Percentiles rank a stretch among this genome's conserved stretches.
These are phyloP conservation scores for Germaria angustata DNA, from an alignment of 2,888 invertebrate genomes.

Conservation along the genomic window DNA sequence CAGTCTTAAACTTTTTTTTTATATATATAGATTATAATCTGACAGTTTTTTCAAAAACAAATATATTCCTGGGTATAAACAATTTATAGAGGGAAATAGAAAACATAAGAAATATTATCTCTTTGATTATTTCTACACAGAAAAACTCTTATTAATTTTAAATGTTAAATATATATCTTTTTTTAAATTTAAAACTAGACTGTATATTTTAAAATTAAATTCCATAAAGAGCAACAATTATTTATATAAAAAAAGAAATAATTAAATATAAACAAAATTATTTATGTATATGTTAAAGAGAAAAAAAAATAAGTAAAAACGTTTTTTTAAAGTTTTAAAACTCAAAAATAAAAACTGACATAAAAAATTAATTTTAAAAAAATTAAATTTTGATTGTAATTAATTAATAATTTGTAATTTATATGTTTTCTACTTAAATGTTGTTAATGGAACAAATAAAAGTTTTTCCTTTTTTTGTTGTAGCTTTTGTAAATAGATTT, in stretches of 20 bases:
- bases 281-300: not conserved
- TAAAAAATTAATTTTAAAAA: not conserved
- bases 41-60: too few relatives aligned
- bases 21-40: too few relatives aligned
- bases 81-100: too few relatives aligned
- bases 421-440: slow-evolving; percentile 39
- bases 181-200: slow-evolving; percentile 2
- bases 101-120: too few relatives aligned
- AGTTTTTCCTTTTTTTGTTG: slow-evolving; percentile 2
- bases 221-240: slow-evolving; percentile 35
- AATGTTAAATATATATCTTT: slow-evolving; percentile 6
- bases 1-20: too few relatives aligned
- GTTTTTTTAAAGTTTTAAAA: slow-evolving; percentile 38
- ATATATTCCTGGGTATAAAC: too few relatives aligned
- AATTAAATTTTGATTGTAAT: slow-evolving; percentile 16
- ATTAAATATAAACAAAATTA: not conserved
- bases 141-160: slow-evolving; percentile 13
- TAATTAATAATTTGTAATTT: slow-evolving; percentile 44
- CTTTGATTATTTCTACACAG: not conserved
- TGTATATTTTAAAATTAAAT: slow-evolving; percentile 54
- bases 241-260: slow-evolving; percentile 2
- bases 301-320: not conserved
- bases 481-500: slow-evolving; percentile 32
- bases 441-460: slow-evolving; percentile 47
- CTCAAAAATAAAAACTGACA: not conserved